Evolutionary conservation across 2,888 invertebrate genomes (phyloP).

Genomic region (Drosophila kuntzei): DNA sequence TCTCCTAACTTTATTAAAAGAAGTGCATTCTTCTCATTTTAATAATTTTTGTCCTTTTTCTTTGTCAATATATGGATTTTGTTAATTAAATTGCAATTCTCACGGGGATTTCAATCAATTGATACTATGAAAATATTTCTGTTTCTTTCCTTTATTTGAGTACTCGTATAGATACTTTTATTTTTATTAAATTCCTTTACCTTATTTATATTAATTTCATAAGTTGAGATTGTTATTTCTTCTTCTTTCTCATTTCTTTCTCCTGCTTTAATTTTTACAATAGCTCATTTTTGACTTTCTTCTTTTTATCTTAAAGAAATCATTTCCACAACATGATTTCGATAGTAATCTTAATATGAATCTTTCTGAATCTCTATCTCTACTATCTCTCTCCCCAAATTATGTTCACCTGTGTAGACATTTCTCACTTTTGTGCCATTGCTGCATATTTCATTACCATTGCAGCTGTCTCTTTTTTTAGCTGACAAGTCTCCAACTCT

Average conservation of each 20-base stretch:
- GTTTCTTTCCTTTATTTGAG: too few relatives aligned
- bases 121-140: too few relatives aligned
- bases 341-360: not conserved
- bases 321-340: not conserved
- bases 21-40: too few relatives aligned
- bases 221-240: too few relatives aligned
- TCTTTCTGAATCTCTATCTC: too few relatives aligned
- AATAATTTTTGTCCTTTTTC: too few relatives aligned
- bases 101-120: too few relatives aligned
- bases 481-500: conserved; percentile 6
- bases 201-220: not conserved
- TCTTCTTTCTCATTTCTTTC: not conserved
- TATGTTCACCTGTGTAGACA: conserved; percentile 5
- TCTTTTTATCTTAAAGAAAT: not conserved
- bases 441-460: conserved; percentile 21
- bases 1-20: too few relatives aligned
- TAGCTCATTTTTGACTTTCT: too few relatives aligned
- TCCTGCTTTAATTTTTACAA: not conserved
- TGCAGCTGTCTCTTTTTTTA: conserved; percentile 9
- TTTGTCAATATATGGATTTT: not conserved
- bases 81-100: not conserved
- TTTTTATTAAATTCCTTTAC: not conserved
- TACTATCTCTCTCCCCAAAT: not conserved
- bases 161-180: not conserved
- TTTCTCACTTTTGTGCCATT: conserved; percentile 8